Percentiles rank a stretch among this genome's conserved stretches.
phyloP scores from a whole-genome alignment of 2,797 vertebrate genomes.

The Sebastes glaucus region DNA sequence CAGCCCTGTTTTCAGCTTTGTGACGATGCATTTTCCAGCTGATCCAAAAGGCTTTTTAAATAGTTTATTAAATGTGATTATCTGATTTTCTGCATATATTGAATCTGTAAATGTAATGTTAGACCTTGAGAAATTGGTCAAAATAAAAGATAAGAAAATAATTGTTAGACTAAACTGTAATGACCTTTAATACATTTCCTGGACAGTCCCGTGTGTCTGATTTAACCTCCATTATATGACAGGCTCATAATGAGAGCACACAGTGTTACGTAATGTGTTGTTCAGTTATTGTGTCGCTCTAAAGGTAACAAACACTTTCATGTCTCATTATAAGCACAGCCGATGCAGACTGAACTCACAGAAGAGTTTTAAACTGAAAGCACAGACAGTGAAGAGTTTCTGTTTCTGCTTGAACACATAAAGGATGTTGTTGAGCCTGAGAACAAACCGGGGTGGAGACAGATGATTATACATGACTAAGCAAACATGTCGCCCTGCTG shows the following conservation, averaged over 20 bases:
- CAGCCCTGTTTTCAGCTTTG: too few species aligned
- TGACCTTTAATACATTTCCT: neutral
- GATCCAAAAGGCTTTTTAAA: too few species aligned
- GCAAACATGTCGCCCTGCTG: conserved; percentile 6
- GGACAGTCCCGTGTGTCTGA: neutral
- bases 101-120: too few species aligned
- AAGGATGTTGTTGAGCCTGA: neutral
- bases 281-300: neutral
- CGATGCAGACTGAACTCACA: neutral
- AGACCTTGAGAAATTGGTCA: too few species aligned
- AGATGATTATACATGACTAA: neutral
- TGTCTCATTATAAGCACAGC: neutral
- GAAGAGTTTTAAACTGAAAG: neutral
- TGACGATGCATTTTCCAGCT: neutral
- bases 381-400: neutral
- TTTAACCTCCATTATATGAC: neutral
- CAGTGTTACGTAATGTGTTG: neutral
- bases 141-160: neutral
- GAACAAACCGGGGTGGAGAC: conserved; percentile 1
- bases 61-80: too few species aligned
- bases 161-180: neutral
- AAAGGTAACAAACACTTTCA: neutral
- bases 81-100: neutral
- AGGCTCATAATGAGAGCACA: neutral
- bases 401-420: neutral